A percentile compares a stretch with the other conserved stretches of the same genome.
Evolutionary conservation across 2,888 invertebrate species (phyloP).

Genomic region (Cephus sareptanus): DNA sequence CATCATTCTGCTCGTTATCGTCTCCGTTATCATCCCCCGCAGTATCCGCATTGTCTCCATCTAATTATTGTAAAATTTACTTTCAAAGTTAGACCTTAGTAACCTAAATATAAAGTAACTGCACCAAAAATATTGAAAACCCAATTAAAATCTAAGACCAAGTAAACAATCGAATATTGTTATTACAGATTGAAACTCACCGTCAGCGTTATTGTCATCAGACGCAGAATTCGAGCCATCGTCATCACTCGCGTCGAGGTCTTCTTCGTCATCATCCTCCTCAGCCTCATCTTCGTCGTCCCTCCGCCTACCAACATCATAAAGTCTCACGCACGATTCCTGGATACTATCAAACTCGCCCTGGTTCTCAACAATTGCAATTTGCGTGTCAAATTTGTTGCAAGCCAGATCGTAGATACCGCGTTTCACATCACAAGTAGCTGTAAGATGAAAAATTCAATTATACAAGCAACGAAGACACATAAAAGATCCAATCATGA

Average conservation of each 20-base stretch:
- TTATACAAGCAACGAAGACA: neutral
- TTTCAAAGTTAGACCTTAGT: neutral
- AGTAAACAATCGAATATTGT: neutral
- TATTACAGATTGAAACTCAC: slow-evolving; percentile 33
- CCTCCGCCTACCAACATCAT: slow-evolving; percentile 89
- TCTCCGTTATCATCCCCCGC: slow-evolving; percentile 42
- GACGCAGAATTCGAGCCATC: slow-evolving; percentile 67
- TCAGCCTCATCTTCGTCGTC: slow-evolving; percentile 90
- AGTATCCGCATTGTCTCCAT: slow-evolving; percentile 45
- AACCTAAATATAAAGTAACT: neutral
- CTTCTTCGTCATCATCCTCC: slow-evolving; percentile 74
- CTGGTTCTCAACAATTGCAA: slow-evolving; percentile 92
- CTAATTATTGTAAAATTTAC: slow-evolving; percentile 16
- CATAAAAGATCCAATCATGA: slow-evolving; percentile 6
- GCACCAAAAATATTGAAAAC: neutral
- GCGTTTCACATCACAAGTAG: slow-evolving; percentile 92
- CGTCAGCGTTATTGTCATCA: slow-evolving; percentile 65
- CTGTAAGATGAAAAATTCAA: slow-evolving; percentile 63
- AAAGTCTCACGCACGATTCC: slow-evolving; percentile 90
- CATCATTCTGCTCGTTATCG: slow-evolving; percentile 38
- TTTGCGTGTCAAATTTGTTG: slow-evolving; percentile 85
- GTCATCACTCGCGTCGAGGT: slow-evolving; percentile 72
- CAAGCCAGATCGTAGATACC: slow-evolving; percentile 89
- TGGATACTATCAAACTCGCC: slow-evolving; percentile 85
- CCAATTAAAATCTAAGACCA: neutral